These are phyloP conservation scores for Xanthostigma xanthostigma DNA, from an alignment of 2,888 invertebrate species.

Conservation along the genomic window DNA sequence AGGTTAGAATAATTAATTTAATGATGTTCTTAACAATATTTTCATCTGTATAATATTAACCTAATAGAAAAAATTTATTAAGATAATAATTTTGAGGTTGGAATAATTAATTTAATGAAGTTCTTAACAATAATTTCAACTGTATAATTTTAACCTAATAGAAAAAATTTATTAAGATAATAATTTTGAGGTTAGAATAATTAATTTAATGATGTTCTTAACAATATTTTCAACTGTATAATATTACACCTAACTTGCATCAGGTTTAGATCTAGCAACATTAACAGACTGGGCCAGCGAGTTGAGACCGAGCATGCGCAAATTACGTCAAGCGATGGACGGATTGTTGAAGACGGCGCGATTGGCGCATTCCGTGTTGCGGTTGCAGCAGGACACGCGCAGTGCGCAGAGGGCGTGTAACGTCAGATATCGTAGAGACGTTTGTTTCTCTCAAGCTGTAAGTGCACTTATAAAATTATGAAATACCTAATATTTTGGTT, in stretches of 20 bases:
- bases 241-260: conserved; percentile 1
- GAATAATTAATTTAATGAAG: too few species aligned
- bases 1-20: too few species aligned
- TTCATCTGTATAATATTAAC: too few species aligned
- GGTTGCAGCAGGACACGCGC: conserved; percentile 65
- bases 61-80: too few species aligned
- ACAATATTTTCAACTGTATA: neutral
- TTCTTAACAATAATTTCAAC: too few species aligned
- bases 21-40: too few species aligned
- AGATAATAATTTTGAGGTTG: too few species aligned
- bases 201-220: neutral
- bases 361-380: conserved; percentile 68
- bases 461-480: too few species aligned
- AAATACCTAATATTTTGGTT: too few species aligned
- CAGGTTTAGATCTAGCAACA: conserved; percentile 45
- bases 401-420: conserved; percentile 55
- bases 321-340: conserved; percentile 65
- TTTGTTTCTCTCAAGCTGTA: conserved; percentile 85
- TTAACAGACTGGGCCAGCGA: conserved; percentile 64
- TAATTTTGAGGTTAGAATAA: neutral
- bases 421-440: conserved; percentile 70
- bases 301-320: conserved; percentile 63
- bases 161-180: too few species aligned
- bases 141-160: too few species aligned
- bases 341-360: conserved; percentile 60